Percentiles rank a stretch among this genome's conserved stretches.
Evolutionary conservation across 1,140 invertebrate genomes (phyloP).

Genomic region (Heliothis subflexa): DNA sequence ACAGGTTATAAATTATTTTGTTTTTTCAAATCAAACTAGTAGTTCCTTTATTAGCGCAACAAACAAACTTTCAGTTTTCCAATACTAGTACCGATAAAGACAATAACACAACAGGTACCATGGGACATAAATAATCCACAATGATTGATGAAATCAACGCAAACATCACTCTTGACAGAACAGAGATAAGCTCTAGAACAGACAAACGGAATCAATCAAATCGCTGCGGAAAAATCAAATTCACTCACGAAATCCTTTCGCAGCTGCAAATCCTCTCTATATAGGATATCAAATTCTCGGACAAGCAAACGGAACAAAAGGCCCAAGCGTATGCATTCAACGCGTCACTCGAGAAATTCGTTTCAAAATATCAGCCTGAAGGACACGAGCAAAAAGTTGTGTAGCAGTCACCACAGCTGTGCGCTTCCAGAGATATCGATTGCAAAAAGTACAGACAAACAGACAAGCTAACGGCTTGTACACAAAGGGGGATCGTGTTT

Average conservation of each 20-base stretch:
- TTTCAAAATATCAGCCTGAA: constrained; percentile 40
- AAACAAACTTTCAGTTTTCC: too few species aligned
- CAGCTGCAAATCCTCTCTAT: background rate
- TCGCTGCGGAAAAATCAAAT: background rate
- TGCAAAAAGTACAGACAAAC: constrained; percentile 77
- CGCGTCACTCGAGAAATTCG: constrained; percentile 38
- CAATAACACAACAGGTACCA: too few species aligned
- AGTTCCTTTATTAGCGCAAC: too few species aligned
- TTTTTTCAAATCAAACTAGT: too few species aligned
- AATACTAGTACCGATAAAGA: too few species aligned
- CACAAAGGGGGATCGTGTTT: constrained; percentile 41
- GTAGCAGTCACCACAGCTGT: constrained; percentile 67
- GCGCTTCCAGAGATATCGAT: constrained; percentile 79
- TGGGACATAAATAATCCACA: too few species aligned
- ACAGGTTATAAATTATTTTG: too few species aligned
- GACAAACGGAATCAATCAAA: background rate
- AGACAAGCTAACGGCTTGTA: constrained; percentile 47
- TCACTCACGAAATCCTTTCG: background rate
- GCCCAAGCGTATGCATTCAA: constrained; percentile 2
- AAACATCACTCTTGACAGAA: background rate
- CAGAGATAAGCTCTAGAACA: background rate
- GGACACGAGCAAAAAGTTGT: constrained; percentile 40
- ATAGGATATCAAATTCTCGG: constrained; percentile 28
- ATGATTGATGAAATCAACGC: background rate
- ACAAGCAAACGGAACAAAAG: constrained; percentile 18